Evolutionary conservation across 1,140 invertebrate species (phyloP), one percentile per base, ranked within the genome.

Genomic region (Tetragnatha versicolor): DNA sequence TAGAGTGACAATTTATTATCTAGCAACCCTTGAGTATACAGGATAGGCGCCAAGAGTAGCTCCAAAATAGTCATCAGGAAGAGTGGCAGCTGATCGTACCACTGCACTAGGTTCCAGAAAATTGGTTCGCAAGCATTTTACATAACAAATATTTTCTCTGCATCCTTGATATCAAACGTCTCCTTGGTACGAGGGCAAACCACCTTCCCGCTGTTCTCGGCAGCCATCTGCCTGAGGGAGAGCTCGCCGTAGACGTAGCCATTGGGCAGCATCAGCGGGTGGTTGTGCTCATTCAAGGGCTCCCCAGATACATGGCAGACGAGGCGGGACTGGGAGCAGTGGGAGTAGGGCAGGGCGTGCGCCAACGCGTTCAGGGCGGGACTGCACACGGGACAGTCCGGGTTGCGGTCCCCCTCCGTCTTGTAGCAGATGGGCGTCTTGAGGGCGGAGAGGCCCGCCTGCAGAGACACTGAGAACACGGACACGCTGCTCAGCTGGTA

Each of bases 201-300:
- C 33, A 98, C 91, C 83, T 92, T 91, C 17, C 94, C 95, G 82
- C 92, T 90, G 84, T 97, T 95, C 83, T 94, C 92, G 82, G 90
- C 88, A 83, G 95, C 93, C 92, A 97, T 96, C 84, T 93, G 91
- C 82, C 92, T 89, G 25, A 97, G 86, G 17, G 93, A 90, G 93
- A 94, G 91, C 87, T 95, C 93, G n/a, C 97, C 97, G 87, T 98
- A 98, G 61, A 98, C 95, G 87, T 96, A 93, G 70, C 97, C 97
- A 89, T 99, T 99, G 47, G 98, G 97, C 85, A 99, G 89, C 91
- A 98, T 96, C 92, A 99, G 94, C 0, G 98, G 97, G 81, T 93
- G 94, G 87, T 99, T 99, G 86, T 98, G 92, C 86, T 99, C 97
- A 88, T 99, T 98, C 55, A 99, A 88, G n/a, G 94, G 92, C 81